Evolutionary conservation across 2,888 invertebrate genomes (phyloP), one percentile per base, ranked within the genome.

Genomic region (Trissoscelio sp.): DNA sequence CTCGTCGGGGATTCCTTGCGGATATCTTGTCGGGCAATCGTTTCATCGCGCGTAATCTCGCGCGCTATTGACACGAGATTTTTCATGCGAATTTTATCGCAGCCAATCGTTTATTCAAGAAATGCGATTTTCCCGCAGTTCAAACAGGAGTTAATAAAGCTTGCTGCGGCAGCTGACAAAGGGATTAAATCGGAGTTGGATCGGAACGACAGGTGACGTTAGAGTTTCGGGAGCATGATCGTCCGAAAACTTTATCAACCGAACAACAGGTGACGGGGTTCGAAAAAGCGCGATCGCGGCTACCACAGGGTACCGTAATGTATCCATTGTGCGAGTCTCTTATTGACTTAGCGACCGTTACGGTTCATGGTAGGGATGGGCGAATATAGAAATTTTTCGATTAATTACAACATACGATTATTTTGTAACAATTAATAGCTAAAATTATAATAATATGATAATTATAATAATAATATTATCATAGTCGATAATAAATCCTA

Each of bases 281-380:
- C 48, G 34, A 34, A 60, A 60, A 60, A 44, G 28, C 60, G 44
- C 60, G 58, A 12, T 12, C 16, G 16, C 24, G 34, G n/a, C n/a
- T n/a, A n/a, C n/a, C n/a, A n/a, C n/a, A n/a, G n/a, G n/a, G n/a
- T n/a, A n/a, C n/a, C n/a, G n/a, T n/a, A n/a, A n/a, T n/a, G n/a
- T n/a, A n/a, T n/a, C n/a, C n/a, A n/a, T n/a, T n/a, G n/a, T n/a
- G n/a, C n/a, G n/a, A n/a, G n/a, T n/a, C n/a, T 70, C 6, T 58
- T 72, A 72, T 72, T 72, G 70, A 72, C 70, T 72, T 14, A 16
- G 57, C 24, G 39, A 58, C 70, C n/a, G n/a, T n/a, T n/a, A n/a
- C n/a, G n/a, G n/a, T n/a, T n/a, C n/a, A n/a, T n/a, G n/a, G n/a
- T n/a, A n/a, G n/a, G n/a, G n/a, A n/a, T n/a, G n/a, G n/a, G n/a